Evolutionary conservation across 1,140 invertebrate species (phyloP), one percentile per base, ranked within the genome.

Genomic region (Cotesia glomerata): DNA sequence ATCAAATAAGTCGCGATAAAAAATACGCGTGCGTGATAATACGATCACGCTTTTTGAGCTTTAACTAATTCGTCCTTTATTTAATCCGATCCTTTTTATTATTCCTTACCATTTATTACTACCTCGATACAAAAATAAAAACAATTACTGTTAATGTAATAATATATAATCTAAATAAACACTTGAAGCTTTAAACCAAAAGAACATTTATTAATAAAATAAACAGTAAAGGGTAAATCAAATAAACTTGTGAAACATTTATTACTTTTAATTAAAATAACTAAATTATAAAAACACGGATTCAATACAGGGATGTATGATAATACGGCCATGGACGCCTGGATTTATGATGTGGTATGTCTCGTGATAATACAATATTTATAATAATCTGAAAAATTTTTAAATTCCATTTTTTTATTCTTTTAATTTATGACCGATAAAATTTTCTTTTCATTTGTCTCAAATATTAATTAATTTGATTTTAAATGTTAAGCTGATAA

Each of bases 341-440:
- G 85, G 85, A 86, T 87, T 81, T 85, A 85, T 78, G 83, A 85
- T 67, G 82, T 85, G 83, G 83, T 85, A 83, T 64, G 82, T 80
- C 7, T 34, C 14, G 5, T 49, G n/a, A 32, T 13, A n/a, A 32
- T 49, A 4, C 26, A 39, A 62, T 49, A 11, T 14, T 18, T 34
- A 52, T 54, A 3, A 18, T 26, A 26, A 26, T 26, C 26, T 26
- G 26, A 26, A 26, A 26, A 26, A 26, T 26, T 26, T 49, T 39
- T 9, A 26, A 52, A n/a, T 13, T 63, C 16, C 35, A 49, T 32
- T n/a, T 34, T n/a, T 35, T 63, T 2, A 14, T 18, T 39, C 13
- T 70, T 45, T 39, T 39, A 5, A 8, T 39, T 39, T 45, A 9
- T 45, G 3, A 45, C 7, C 3, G 11, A 45, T 45, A 7, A 45